Evolutionary conservation across 1,140 invertebrate species (phyloP).

Genomic region (Sesamia nonagrioides): DNA sequence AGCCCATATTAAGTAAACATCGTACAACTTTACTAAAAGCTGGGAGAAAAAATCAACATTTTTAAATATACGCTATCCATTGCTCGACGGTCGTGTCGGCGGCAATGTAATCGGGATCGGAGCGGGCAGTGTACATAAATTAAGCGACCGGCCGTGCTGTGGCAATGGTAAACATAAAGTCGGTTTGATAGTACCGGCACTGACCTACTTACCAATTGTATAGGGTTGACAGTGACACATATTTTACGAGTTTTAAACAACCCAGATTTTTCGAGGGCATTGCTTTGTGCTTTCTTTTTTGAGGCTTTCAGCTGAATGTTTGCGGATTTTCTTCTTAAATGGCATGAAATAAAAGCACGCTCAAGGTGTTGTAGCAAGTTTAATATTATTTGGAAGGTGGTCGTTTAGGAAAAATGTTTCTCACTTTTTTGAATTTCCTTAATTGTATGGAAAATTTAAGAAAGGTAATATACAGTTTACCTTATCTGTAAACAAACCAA

Average conservation of each 20-base stretch:
- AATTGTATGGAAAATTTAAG: no score
- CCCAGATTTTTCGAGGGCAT: conserved; percentile 31
- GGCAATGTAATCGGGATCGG: conserved; percentile 5
- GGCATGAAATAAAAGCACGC: conserved; percentile 2
- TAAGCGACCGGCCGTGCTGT: conserved; percentile 4
- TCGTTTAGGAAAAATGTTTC: not conserved
- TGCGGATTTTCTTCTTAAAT: conserved; percentile 7
- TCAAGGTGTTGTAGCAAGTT: not conserved
- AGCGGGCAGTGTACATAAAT: conserved; percentile 39
- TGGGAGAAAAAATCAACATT: not conserved
- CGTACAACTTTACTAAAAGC: not conserved
- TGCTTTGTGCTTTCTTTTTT: conserved; percentile 15
- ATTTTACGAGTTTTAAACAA: conserved; percentile 39
- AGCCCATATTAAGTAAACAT: conserved; percentile 7
- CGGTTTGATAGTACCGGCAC: conserved; percentile 28
- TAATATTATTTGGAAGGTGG: not conserved
- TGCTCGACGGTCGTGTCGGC: conserved; percentile 6
- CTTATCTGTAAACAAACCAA: no score
- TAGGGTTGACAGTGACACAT: conserved; percentile 34
- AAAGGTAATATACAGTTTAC: no score
- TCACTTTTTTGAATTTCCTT: not conserved
- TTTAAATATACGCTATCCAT: conserved; percentile 30
- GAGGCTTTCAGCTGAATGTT: conserved; percentile 2
- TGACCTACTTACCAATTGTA: conserved; percentile 23
- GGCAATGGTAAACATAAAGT: conserved; percentile 18